Base-by-base conservation (phyloP, 2,113 vertebrate species). In the Nyctibius bracteatus region DNA sequence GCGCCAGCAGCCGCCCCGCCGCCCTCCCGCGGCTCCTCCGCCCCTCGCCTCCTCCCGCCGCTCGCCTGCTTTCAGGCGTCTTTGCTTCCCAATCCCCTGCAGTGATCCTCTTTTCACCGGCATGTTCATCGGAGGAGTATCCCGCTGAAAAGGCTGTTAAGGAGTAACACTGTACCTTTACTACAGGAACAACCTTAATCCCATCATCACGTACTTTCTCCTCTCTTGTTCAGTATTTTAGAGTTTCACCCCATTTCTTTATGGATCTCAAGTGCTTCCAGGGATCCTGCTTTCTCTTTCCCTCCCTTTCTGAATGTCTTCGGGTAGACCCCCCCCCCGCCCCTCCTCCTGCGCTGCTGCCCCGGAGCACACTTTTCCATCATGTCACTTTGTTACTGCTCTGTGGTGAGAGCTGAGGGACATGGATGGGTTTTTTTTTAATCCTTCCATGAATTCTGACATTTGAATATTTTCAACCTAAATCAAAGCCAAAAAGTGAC, bases 91-190 rank as follows among this genome's bases (percentile, higher is more conserved):
- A 15, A 15, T 1, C 1, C 47, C 35, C 65, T 3, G 74, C 82
- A 2, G 11, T 0, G 2, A 5, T 1, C 47, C 33, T 0, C 5
- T 9, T 0, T 1, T 18, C 61, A 6, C 28, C 5, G 8, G 44
- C 62, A 6, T 3, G 3, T 2, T 7, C 1, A 5, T 1, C 62
- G 2, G 17, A 24, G 77, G 10, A n/a, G 11, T 1, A 7, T 10
- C 24, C 74, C 8, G 4, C 44, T 23, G 33, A 5, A 68, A 72
- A 6, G 24, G 47, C 37, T 35, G n/a, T 2, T 15, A 3, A 11
- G 39, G 10, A 7, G 9, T 7, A 31, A 28, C 23, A 3, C 61
- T 1, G n/a, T 0, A 2, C 4, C 3, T 19, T 55, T 77, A 12
- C 35, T 23, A 4, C 78, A 33, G 44, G 12, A 89, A 23, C 55